These are phyloP conservation scores for Oceanites oceanicus DNA, from an alignment of 2,113 vertebrate species.

Conservation along the genomic window DNA sequence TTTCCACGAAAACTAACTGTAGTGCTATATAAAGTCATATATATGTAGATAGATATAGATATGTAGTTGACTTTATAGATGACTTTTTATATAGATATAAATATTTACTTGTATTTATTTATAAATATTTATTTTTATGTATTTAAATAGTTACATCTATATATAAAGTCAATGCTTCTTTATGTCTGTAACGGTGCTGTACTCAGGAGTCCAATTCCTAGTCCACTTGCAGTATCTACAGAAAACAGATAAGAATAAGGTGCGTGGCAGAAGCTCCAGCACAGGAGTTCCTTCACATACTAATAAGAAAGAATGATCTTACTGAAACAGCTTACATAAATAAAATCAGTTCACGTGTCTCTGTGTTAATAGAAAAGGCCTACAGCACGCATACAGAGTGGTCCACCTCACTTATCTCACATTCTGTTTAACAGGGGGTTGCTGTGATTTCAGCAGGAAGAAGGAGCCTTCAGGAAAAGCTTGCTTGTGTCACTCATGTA, in stretches of 20 bases:
- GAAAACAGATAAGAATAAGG: not conserved
- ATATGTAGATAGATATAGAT: not conserved
- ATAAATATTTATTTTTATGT: not conserved
- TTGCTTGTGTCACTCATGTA: not conserved
- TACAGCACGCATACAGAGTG: not conserved
- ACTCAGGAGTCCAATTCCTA: not conserved
- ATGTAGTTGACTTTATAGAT: not conserved
- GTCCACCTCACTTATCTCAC: not conserved
- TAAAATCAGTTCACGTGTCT: not conserved
- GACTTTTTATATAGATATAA: not conserved
- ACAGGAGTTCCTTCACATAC: not conserved
- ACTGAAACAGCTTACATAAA: not conserved
- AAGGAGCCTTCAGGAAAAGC: not conserved
- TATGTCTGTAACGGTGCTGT: not conserved
- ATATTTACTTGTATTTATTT: not conserved
- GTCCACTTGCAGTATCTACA: not conserved
- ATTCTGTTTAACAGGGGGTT: not conserved
- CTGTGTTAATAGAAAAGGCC: not conserved
- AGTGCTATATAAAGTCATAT: not conserved
- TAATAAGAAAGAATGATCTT: not conserved
- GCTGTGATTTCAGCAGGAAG: not conserved
- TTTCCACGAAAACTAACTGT: not conserved
- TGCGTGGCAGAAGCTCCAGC: not conserved
- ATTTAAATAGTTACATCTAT: not conserved
- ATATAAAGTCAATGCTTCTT: not conserved